These are phyloP conservation scores for Psilopogon haemacephalus DNA, from an alignment of 2,113 vertebrate species.

Conservation along the genomic window DNA sequence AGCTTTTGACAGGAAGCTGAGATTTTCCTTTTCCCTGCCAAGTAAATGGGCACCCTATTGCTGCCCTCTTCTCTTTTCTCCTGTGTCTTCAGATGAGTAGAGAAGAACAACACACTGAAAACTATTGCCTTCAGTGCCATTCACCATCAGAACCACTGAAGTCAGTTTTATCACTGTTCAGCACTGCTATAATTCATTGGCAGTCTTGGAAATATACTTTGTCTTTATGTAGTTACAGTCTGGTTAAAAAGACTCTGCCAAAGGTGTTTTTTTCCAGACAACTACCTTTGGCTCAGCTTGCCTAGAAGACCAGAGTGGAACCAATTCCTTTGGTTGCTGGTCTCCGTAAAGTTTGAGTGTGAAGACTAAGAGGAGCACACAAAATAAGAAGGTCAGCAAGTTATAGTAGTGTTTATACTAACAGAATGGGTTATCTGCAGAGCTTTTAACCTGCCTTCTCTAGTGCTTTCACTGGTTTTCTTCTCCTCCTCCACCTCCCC, in stretches of 20 bases:
- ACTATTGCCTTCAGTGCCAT: not conserved
- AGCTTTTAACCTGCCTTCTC: not conserved
- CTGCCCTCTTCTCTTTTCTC: slow-evolving; percentile 38
- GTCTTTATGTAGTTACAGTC: not conserved
- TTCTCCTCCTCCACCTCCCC: not conserved
- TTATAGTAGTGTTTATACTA: not conserved
- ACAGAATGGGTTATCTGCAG: not conserved
- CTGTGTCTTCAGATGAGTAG: slow-evolving; percentile 31
- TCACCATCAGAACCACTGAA: slow-evolving; percentile 1
- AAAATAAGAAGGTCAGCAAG: not conserved
- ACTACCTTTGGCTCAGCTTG: not conserved
- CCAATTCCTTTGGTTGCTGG: not conserved
- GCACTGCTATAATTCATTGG: slow-evolving; percentile 3
- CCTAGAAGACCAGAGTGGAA: not conserved
- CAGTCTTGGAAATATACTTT: not conserved
- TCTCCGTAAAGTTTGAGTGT: not conserved
- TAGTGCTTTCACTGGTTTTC: not conserved
- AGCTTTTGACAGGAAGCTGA: slow-evolving; percentile 38
- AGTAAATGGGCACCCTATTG: slow-evolving; percentile 27
- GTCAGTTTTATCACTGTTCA: not conserved
- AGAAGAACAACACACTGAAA: slow-evolving; percentile 19
- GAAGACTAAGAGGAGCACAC: not conserved
- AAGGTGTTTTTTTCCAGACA: not conserved
- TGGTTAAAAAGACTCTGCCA: not conserved
- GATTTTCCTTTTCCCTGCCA: not conserved